Base-by-base conservation (phyloP, 2,797 vertebrate species). In the Arremon brunneinucha region DNA sequence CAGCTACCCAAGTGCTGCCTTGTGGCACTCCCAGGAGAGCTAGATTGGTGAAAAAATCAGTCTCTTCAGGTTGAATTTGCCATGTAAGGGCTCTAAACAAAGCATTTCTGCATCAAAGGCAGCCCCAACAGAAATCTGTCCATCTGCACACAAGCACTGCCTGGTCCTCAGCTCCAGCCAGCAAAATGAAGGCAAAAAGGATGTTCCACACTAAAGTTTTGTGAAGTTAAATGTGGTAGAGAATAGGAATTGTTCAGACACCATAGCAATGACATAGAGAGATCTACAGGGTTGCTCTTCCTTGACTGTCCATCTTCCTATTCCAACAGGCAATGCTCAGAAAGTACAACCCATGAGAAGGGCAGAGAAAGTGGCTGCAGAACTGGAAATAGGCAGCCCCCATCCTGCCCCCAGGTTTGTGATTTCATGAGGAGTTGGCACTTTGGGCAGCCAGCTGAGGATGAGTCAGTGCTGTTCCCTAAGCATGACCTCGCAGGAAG, bases 61-160 rank as follows among this genome's bases (percentile, higher is more conserved):
- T 12, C 22, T 68, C 8, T 50, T 64, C 12, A 43, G 50, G 19
- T 7, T 71, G 20, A 71, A 65, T 75, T 63, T 86, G 37, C 4
- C 6, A 13, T 34, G 3, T 0, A 43, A 49, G 11, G 47, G 2
- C 19, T 91, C 23, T 52, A 74, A 80, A 6, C 7, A 47, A 11
- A 30, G 22, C 15, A 46, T 5, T 75, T 49, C 35, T 68, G 10
- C 15, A 13, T 21, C 9, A 77, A 53, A 67, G 2, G 11, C 6
- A 47, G 3, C 4, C 23, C 18, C 27, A 41, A 53, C 5, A 68
- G 37, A 68, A 70, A 86, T 59, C 32, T 86, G 52, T 15, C 2
- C 3, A 12, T 23, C 39, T 13, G 16, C 6, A 28, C 11, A 11
- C 2, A 56, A 39, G 15, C 1, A 3, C 6, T 4, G 1, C 12